Evolutionary conservation across 2,888 invertebrate species (phyloP).

Genomic region (Ichneumoninae sp.): DNA sequence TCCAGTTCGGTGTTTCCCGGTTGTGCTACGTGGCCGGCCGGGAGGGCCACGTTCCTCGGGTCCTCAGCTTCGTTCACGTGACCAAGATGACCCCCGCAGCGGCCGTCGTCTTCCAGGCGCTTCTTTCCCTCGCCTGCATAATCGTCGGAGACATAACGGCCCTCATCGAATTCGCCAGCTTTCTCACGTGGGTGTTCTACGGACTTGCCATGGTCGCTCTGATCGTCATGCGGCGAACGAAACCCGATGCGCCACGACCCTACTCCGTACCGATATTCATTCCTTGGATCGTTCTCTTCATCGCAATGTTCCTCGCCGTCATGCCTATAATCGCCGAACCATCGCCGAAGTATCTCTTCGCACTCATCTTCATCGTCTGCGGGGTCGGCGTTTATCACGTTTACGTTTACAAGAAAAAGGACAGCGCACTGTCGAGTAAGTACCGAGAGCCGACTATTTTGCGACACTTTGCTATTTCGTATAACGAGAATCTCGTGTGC

Average conservation of each 20-base stretch:
- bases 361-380: conserved; percentile 89
- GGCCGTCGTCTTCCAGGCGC: conserved; percentile 91
- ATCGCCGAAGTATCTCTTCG: conserved; percentile 91
- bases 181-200: conserved; percentile 95
- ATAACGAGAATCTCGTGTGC: neutral
- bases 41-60: conserved; percentile 92
- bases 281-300: conserved; percentile 89
- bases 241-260: conserved; percentile 88
- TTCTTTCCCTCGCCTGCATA: conserved; percentile 90
- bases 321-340: conserved; percentile 92
- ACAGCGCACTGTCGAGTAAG: conserved; percentile 88
- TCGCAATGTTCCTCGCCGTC: conserved; percentile 90
- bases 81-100: conserved; percentile 91
- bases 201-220: conserved; percentile 93
- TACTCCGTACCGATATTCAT: conserved; percentile 91
- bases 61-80: conserved; percentile 92
- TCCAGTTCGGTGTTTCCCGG: conserved; percentile 90
- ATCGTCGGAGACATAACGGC: conserved; percentile 90
- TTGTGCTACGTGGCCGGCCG: conserved; percentile 93
- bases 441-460: conserved; percentile 45
- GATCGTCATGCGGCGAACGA: conserved; percentile 89
- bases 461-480: neutral
- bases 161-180: conserved; percentile 94
- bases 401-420: conserved; percentile 90
- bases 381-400: conserved; percentile 90